Evolutionary conservation across 2,797 vertebrate species (phyloP).

Genomic region (Heteromormyrus szaboi): DNA sequence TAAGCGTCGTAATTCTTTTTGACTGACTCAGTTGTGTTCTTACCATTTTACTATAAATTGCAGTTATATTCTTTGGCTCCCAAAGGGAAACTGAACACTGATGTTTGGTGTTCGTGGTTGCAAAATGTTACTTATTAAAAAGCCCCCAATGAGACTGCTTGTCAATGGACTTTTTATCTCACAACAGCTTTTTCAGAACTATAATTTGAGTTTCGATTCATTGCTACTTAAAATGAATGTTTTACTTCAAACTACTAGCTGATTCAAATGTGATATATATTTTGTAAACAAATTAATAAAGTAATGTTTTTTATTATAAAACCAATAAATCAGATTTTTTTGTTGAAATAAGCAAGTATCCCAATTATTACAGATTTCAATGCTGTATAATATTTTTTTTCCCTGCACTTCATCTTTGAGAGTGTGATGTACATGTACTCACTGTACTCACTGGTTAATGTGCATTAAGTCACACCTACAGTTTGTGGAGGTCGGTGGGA

Average conservation of each 20-base stretch:
- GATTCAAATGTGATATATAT: background rate
- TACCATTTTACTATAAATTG: background rate
- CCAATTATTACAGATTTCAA: background rate
- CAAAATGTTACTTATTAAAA: background rate
- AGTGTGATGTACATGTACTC: background rate
- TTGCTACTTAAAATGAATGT: background rate
- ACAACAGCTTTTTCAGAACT: background rate
- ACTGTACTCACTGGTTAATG: conserved; percentile 14
- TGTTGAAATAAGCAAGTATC: background rate
- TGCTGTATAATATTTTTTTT: background rate
- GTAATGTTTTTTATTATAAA: background rate
- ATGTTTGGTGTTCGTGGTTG: background rate
- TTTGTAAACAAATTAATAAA: too few species aligned
- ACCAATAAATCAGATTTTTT: background rate
- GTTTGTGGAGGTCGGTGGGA: conserved; percentile 52
- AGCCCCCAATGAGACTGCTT: background rate
- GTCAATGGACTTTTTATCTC: background rate
- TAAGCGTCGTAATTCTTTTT: background rate
- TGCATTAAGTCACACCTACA: conserved; percentile 29
- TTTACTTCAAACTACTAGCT: background rate
- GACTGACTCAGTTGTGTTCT: background rate
- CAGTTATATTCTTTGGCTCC: background rate
- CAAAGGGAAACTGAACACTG: background rate
- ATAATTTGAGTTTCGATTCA: background rate
- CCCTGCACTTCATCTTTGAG: background rate